phyloP scores from a whole-genome alignment of 2,888 invertebrate genomes.

The Atethmia centrago region DNA sequence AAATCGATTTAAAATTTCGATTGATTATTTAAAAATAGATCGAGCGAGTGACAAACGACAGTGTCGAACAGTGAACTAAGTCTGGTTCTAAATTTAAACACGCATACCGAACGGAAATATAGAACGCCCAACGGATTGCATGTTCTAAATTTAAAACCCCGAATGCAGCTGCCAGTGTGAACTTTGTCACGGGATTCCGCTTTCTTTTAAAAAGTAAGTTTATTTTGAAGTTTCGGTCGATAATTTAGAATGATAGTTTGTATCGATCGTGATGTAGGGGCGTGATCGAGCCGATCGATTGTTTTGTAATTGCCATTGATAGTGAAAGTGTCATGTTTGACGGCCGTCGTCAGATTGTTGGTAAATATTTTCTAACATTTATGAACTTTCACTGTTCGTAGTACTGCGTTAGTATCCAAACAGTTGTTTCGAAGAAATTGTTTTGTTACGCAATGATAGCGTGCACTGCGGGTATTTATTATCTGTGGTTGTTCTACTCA shows the following conservation, averaged over 20 bases:
- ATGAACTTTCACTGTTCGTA: constrained; percentile 73
- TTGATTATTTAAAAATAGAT: constrained; percentile 80
- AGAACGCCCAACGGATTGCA: constrained; percentile 88
- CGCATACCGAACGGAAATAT: constrained; percentile 88
- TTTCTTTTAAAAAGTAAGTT: constrained; percentile 77
- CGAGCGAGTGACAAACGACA: constrained; percentile 86
- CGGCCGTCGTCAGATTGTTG: constrained; percentile 72
- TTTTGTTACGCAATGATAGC: constrained; percentile 57
- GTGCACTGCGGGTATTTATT: constrained; percentile 57
- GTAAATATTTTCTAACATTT: constrained; percentile 78
- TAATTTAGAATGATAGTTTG: constrained; percentile 49
- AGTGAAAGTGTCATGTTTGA: constrained; percentile 80
- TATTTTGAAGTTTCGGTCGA: constrained; percentile 55
- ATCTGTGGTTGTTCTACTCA: constrained; percentile 42
- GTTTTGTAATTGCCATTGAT: constrained; percentile 82
- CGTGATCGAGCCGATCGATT: constrained; percentile 71
- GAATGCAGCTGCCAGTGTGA: constrained; percentile 88
- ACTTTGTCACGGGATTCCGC: constrained; percentile 85
- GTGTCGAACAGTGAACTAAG: constrained; percentile 88
- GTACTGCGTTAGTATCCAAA: constrained; percentile 41
- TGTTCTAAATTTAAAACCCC: constrained; percentile 83
- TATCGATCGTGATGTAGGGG: constrained; percentile 73
- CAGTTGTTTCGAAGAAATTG: constrained; percentile 55
- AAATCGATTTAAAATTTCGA: constrained; percentile 67
- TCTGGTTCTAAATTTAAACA: constrained; percentile 87